phyloP scores from a whole-genome alignment of 2,797 vertebrate species.

The Aeoliscus strigatus region DNA sequence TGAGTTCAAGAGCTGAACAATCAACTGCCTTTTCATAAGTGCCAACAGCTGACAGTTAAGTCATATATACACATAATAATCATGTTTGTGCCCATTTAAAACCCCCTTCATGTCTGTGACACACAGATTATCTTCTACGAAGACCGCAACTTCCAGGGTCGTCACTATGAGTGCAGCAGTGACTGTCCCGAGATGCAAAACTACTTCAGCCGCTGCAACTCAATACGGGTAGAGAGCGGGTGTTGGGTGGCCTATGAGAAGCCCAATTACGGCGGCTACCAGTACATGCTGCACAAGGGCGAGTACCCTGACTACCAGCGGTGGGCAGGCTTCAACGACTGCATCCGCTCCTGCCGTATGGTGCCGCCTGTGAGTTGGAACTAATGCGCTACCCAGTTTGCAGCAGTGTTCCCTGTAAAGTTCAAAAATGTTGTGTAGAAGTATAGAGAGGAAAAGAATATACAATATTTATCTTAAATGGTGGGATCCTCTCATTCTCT shows the following conservation, averaged over 20 bases:
- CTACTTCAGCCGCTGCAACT: constrained; percentile 77
- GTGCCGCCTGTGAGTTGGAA: constrained; percentile 73
- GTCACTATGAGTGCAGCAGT: constrained; percentile 69
- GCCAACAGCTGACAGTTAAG: not conserved
- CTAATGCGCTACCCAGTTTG: constrained; percentile 4
- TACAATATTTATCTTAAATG: not conserved
- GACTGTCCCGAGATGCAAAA: constrained; percentile 74
- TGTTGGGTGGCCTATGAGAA: constrained; percentile 80
- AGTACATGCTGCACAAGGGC: constrained; percentile 78
- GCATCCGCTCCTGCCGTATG: constrained; percentile 79
- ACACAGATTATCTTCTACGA: constrained; percentile 77
- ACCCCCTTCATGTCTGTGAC: constrained; percentile 4
- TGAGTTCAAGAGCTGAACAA: no score
- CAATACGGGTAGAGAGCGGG: constrained; percentile 73
- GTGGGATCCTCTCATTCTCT: no score
- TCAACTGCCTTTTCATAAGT: constrained; percentile 6
- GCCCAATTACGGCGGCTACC: constrained; percentile 74
- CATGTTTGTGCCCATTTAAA: not conserved
- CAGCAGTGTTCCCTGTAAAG: constrained; percentile 4
- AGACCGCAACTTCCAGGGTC: constrained; percentile 78
- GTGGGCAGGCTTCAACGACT: constrained; percentile 80
- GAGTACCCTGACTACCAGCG: constrained; percentile 76
- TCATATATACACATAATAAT: not conserved
- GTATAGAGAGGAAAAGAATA: not conserved
- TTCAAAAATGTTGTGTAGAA: constrained; percentile 12